A percentile compares a stretch with the other conserved stretches of the same genome.
phyloP scores from a whole-genome alignment of 2,797 vertebrate genomes.

The Hozukius guyotensis region DNA sequence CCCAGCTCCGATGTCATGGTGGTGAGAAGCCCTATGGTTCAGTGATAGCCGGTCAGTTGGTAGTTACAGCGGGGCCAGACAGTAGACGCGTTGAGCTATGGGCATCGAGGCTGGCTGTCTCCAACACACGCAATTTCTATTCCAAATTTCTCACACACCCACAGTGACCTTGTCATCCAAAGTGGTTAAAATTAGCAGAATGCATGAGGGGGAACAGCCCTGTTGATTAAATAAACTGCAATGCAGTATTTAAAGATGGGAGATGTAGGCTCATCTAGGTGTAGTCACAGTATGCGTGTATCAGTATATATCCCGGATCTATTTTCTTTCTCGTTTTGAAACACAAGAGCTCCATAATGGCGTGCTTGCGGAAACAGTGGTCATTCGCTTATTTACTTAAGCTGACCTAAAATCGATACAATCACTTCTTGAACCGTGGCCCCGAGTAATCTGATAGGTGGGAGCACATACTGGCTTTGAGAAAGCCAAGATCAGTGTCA shows the following conservation, averaged over 20 bases:
- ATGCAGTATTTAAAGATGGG: constrained; percentile 41
- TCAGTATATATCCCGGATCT: neutral
- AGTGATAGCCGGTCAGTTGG: constrained; percentile 48
- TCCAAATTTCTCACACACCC: constrained; percentile 34
- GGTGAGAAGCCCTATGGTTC: constrained; percentile 43
- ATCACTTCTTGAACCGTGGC: constrained; percentile 15
- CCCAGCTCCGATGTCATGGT: constrained; percentile 41
- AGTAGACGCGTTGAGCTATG: constrained; percentile 18
- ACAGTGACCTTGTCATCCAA: constrained; percentile 57
- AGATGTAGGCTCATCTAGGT: neutral
- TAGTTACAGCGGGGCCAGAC: constrained; percentile 46
- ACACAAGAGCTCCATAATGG: constrained; percentile 33
- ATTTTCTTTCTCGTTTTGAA: constrained; percentile 34
- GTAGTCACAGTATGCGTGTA: neutral
- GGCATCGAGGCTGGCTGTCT: constrained; percentile 16
- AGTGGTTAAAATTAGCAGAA: constrained; percentile 64
- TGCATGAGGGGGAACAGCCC: constrained; percentile 26
- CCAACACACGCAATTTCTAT: constrained; percentile 6
- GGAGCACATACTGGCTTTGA: neutral
- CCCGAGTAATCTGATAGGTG: constrained; percentile 41
- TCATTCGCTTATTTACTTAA: constrained; percentile 54
- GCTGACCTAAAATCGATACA: constrained; percentile 53
- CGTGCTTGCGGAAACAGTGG: constrained; percentile 33
- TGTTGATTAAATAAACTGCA: constrained; percentile 56
- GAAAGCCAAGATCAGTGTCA: constrained; percentile 22